Evolutionary conservation across 2,797 vertebrate genomes (phyloP).

Genomic region (Danionella dracula): DNA sequence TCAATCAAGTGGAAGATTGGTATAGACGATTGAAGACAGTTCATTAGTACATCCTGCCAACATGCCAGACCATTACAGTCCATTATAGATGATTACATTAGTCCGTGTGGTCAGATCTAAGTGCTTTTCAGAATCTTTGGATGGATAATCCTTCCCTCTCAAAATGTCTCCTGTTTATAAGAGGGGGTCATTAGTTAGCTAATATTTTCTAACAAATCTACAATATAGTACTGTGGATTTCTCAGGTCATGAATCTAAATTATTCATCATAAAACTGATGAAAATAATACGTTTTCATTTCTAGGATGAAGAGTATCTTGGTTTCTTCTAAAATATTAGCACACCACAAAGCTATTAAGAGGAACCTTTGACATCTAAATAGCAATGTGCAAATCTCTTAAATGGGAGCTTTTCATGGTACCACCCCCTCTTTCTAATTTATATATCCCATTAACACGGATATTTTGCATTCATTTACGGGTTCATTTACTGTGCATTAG

Average conservation of each 20-base stretch:
- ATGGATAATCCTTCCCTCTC: background rate
- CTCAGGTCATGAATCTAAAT: background rate
- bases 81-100: slow-evolving; percentile 33
- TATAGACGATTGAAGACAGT: slow-evolving; percentile 3
- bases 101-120: slow-evolving; percentile 22
- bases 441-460: slow-evolving; percentile 46
- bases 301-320: too few species aligned
- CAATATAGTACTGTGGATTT: background rate
- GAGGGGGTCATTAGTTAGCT: background rate
- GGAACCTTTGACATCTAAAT: background rate
- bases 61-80: slow-evolving; percentile 17
- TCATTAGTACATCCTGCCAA: slow-evolving; percentile 18
- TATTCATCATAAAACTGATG: too few species aligned
- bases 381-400: background rate
- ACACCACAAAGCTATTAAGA: background rate
- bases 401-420: background rate
- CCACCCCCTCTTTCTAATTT: slow-evolving; percentile 34
- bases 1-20: background rate
- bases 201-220: background rate
- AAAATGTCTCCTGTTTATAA: background rate
- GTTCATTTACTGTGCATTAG: slow-evolving; percentile 46
- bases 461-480: slow-evolving; percentile 47
- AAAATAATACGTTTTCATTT: too few species aligned
- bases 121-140: slow-evolving; percentile 12
- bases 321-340: too few species aligned